A percentile compares a stretch with the other conserved stretches of the same genome.
These are phyloP conservation scores for Solea senegalensis DNA, from an alignment of 2,113 vertebrate genomes.

Conservation along the genomic window DNA sequence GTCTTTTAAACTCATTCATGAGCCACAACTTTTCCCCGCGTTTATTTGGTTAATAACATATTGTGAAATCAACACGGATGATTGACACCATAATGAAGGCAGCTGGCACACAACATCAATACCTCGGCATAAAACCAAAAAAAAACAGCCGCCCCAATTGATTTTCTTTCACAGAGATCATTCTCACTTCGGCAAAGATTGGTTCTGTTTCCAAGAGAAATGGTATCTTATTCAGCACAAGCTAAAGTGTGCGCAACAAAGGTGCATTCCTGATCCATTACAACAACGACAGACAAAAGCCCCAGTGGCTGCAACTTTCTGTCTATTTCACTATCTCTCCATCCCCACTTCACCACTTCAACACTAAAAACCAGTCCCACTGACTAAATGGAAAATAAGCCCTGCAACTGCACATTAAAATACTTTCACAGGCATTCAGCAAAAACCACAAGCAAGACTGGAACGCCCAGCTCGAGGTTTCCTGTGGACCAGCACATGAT, in stretches of 20 bases:
- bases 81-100: slow-evolving; percentile 44
- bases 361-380: slow-evolving; percentile 51
- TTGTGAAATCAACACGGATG: slow-evolving; percentile 39
- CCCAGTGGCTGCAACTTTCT: slow-evolving; percentile 15
- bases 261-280: slow-evolving; percentile 63
- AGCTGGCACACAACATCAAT: slow-evolving; percentile 54
- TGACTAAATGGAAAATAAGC: slow-evolving; percentile 79
- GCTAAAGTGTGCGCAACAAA: slow-evolving; percentile 29
- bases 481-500: slow-evolving; percentile 37
- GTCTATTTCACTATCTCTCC: slow-evolving; percentile 16
- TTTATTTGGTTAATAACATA: slow-evolving; percentile 20
- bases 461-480: slow-evolving; percentile 53
- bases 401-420: slow-evolving; percentile 68
- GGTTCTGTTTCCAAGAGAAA: slow-evolving; percentile 13
- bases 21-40: slow-evolving; percentile 22
- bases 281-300: slow-evolving; percentile 60
- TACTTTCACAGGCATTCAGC: slow-evolving; percentile 64
- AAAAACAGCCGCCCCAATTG: slow-evolving; percentile 33
- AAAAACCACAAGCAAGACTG: slow-evolving; percentile 56
- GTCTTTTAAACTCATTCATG: background rate
- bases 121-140: slow-evolving; percentile 52
- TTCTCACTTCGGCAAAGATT: slow-evolving; percentile 55
- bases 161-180: slow-evolving; percentile 51
- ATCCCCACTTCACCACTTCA: slow-evolving; percentile 23
- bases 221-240: slow-evolving; percentile 47